Percentiles rank a stretch among this genome's conserved stretches.
Evolutionary conservation across 1,140 invertebrate species (phyloP).

Genomic region (Tetranychus urticae): DNA sequence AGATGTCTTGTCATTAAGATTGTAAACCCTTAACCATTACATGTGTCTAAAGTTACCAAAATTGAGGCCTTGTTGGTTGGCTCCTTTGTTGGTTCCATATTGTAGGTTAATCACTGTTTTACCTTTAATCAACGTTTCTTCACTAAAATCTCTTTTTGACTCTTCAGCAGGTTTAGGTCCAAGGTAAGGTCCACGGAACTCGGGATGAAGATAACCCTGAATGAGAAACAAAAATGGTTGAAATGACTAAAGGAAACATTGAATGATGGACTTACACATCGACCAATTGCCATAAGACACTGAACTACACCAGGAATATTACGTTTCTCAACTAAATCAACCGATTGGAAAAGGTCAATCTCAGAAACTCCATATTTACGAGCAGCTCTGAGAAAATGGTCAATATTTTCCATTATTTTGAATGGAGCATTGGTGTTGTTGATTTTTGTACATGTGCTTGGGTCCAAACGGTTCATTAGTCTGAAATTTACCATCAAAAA

Average conservation of each 20-base stretch:
- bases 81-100: constrained; percentile 71
- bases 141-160: constrained; percentile 62
- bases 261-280: background rate
- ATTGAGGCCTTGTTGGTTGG: constrained; percentile 62
- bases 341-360: background rate
- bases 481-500: background rate
- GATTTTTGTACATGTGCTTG: background rate
- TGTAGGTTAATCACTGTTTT: constrained; percentile 68
- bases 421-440: background rate
- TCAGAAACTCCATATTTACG: background rate
- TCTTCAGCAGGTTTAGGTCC: constrained; percentile 58
- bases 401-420: background rate
- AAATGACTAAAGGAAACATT: too few relatives aligned
- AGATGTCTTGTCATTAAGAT: too few relatives aligned
- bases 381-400: background rate
- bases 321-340: background rate
- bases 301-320: constrained; percentile 1
- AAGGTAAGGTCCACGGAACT: constrained; percentile 49
- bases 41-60: constrained; percentile 47
- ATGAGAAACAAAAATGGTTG: background rate
- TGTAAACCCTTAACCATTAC: constrained; percentile 7
- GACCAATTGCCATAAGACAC: background rate
- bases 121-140: constrained; percentile 59
- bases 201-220: constrained; percentile 65
- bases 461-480: constrained; percentile 1